Conservation (phyloP, 2,888 invertebrate species). For the Diaperis boleti region DNA sequence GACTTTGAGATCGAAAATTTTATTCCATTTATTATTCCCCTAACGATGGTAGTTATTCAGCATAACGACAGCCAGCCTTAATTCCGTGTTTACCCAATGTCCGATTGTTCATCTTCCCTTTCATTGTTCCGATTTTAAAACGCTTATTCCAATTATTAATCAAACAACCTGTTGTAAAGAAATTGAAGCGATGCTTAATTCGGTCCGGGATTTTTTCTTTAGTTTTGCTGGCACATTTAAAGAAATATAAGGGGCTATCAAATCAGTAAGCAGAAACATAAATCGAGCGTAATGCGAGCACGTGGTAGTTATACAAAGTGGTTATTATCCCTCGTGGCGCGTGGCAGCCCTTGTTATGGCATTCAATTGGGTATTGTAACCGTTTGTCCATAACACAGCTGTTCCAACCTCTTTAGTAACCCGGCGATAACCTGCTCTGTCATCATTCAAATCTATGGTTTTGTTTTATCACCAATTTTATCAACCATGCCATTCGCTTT, state of each 20-base stretch:
- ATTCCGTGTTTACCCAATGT: constrained; percentile 48
- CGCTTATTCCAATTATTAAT: constrained; percentile 44
- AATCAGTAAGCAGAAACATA: constrained; percentile 55
- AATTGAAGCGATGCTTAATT: constrained; percentile 15
- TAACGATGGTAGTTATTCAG: too few species aligned
- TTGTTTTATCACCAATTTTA: constrained; percentile 40
- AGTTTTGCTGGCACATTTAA: constrained; percentile 28
- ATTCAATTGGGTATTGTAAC: constrained; percentile 54
- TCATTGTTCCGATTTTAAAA: constrained; percentile 43
- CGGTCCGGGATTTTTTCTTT: constrained; percentile 10
- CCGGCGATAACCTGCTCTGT: constrained; percentile 31
- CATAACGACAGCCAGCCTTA: constrained; percentile 47
- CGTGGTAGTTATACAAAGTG: constrained; percentile 57
- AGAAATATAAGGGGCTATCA: constrained; percentile 47
- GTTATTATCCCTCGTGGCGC: constrained; percentile 54
- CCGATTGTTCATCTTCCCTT: constrained; percentile 45
- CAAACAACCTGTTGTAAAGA: background rate
- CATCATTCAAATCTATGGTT: constrained; percentile 37
- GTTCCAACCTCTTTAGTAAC: constrained; percentile 46
- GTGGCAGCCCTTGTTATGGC: constrained; percentile 55
- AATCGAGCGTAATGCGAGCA: constrained; percentile 55
- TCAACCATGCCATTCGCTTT: constrained; percentile 36
- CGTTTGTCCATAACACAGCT: constrained; percentile 52
- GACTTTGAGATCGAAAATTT: too few species aligned
- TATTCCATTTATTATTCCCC: too few species aligned